Evolutionary conservation across 2,113 vertebrate species (phyloP).

Genomic region (Crocuta crocuta): DNA sequence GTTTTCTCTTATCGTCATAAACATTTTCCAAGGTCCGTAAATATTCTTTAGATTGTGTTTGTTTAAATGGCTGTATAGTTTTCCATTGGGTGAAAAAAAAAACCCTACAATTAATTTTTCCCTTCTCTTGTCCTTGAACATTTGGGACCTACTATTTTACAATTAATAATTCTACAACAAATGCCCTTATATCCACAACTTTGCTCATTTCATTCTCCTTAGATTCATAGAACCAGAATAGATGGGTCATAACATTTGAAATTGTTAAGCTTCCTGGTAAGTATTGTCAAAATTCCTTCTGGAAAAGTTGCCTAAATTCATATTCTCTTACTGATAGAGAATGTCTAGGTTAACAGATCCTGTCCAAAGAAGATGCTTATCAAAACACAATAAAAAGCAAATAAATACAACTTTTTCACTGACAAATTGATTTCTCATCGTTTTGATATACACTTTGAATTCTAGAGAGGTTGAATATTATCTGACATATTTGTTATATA

Average conservation of each 20-base stretch:
- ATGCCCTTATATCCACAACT: background rate
- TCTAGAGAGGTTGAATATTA: background rate
- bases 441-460: background rate
- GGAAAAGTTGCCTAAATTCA: background rate
- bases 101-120: background rate
- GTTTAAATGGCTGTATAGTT: background rate
- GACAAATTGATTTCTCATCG: background rate
- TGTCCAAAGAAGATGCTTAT: background rate
- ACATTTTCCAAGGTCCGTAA: background rate
- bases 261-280: background rate
- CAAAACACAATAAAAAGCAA: background rate
- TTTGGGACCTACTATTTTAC: background rate
- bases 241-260: rapidly evolving
- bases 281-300: background rate
- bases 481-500: background rate
- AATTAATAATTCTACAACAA: background rate
- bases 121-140: background rate
- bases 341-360: background rate
- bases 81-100: background rate
- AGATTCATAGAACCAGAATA: background rate
- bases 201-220: background rate
- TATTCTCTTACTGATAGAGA: too few species aligned
- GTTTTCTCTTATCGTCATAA: background rate
- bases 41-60: background rate
- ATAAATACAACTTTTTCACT: background rate